A percentile compares a stretch with the other conserved stretches of the same genome.
These are phyloP conservation scores for Nilaparvata lugens DNA, from an alignment of 1,140 invertebrate species.

Conservation along the genomic window DNA sequence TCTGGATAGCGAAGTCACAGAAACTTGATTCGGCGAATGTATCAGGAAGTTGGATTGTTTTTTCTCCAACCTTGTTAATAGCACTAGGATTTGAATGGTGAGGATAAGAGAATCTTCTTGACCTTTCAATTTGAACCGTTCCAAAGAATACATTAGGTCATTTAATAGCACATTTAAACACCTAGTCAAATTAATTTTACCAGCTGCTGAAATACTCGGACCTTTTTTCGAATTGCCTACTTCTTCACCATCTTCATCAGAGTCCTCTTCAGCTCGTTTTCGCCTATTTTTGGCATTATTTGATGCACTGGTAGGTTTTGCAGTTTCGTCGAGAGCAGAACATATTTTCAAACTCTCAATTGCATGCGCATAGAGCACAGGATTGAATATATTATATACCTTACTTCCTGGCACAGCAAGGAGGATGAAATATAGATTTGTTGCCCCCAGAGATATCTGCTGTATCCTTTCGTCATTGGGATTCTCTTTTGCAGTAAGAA, in stretches of 20 bases:
- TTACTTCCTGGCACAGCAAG: constrained; percentile 44
- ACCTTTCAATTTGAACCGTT: constrained; percentile 39
- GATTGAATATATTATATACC: constrained; percentile 47
- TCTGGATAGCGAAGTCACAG: constrained; percentile 34
- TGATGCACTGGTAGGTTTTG: constrained; percentile 15
- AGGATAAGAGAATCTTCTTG: constrained; percentile 39
- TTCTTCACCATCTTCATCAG: constrained; percentile 30
- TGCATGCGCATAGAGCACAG: constrained; percentile 41
- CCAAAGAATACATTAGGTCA: constrained; percentile 38
- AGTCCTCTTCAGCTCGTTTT: constrained; percentile 23
- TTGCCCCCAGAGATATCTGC: constrained; percentile 36
- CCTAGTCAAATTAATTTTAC: constrained; percentile 29
- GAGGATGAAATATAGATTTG: constrained; percentile 40
- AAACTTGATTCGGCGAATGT: constrained; percentile 22
- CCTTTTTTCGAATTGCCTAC: neutral
- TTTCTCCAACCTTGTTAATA: constrained; percentile 40
- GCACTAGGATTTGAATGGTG: constrained; percentile 39
- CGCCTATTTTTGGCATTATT: constrained; percentile 21
- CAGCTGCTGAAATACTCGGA: constrained; percentile 8
- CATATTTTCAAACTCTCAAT: constrained; percentile 40
- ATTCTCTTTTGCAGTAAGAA: constrained; percentile 38
- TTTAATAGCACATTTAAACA: constrained; percentile 36
- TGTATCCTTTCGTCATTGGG: constrained; percentile 32
- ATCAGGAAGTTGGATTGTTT: constrained; percentile 28
- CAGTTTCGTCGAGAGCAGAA: constrained; percentile 26